Conservation (phyloP, 1,140 invertebrate genomes). For the Nymphalis io region DNA sequence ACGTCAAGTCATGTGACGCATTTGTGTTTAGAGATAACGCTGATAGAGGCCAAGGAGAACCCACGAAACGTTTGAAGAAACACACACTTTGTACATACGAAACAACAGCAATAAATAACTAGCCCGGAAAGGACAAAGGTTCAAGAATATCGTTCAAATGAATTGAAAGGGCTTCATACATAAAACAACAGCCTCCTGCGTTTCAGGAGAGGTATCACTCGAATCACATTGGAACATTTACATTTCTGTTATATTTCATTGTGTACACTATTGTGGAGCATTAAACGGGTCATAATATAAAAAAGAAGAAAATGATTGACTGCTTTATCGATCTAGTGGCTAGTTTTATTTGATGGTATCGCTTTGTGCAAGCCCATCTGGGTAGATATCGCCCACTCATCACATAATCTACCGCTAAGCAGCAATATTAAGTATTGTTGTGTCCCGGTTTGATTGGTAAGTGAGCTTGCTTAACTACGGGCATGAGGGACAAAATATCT, state of each 20-base stretch:
- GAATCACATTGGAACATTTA: slow-evolving; percentile 53
- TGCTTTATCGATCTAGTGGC: too few relatives aligned
- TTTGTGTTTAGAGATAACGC: slow-evolving; percentile 20
- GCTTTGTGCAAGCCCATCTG: too few relatives aligned
- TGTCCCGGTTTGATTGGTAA: too few relatives aligned
- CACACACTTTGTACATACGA: slow-evolving; percentile 55
- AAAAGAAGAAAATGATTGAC: too few relatives aligned
- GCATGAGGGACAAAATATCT: too few relatives aligned
- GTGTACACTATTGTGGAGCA: too few relatives aligned
- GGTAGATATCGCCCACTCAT: too few relatives aligned
- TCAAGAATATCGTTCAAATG: slow-evolving; percentile 71
- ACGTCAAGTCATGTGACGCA: slow-evolving; percentile 11
- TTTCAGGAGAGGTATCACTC: slow-evolving; percentile 53
- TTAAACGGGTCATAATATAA: too few relatives aligned
- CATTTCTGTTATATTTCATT: slow-evolving; percentile 33
- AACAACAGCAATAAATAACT: slow-evolving; percentile 76
- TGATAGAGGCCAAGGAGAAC: slow-evolving; percentile 16
- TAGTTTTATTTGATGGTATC: too few relatives aligned
- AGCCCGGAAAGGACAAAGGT: slow-evolving; percentile 75
- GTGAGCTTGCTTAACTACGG: too few relatives aligned
- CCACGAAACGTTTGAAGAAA: slow-evolving; percentile 18
- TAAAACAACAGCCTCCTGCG: slow-evolving; percentile 66
- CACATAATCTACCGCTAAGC: too few relatives aligned
- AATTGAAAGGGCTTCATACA: slow-evolving; percentile 77
- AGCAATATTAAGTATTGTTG: too few relatives aligned